Evolutionary conservation across 2,113 vertebrate species (phyloP), one percentile per base, ranked within the genome.

Genomic region (Verasper variegatus): DNA sequence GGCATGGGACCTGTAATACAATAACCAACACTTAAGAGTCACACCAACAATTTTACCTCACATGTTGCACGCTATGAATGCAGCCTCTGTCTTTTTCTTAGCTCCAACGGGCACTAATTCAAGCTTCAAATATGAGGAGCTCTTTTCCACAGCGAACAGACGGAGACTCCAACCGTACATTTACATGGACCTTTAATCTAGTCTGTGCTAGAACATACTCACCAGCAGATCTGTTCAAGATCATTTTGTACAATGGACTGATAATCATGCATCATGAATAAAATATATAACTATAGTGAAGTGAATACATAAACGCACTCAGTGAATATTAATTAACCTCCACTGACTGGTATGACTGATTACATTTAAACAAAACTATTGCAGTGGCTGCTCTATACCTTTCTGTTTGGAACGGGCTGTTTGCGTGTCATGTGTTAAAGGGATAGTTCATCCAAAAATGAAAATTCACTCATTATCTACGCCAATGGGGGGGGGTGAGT

Each of bases 1-100:
- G 88, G 98, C 98, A 80, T 99, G 98, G 88, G 98, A 99, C 91
- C 98, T 99, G 91, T 82, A 77, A 90, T 52, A 85, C 75, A 83
- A 77, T 2, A 74, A 37, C 3, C 51, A 73, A 3, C 71, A 58
- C 68, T 75, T 76, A 8, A 26, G 6, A 76, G 59, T 31, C 60
- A 61, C 55, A 54, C 17, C 12, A 7, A 62, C 51, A 4, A 11
- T 23, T 37, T 73, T 55, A 45, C 15, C 78, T 83, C 80, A 83
- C 74, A 84, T 78, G 81, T 23, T 9, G 10, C 56, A 24, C 8
- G 0, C 71, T 71, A 67, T 74, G 55, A 91, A 91, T 78, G 67
- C 54, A 26, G 76, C 54, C 61, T 68, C 56, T 80, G 80, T 84
- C 40, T 66, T 61, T 14, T n/a, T 17, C 13, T 70, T 49, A n/a